phyloP scores from a whole-genome alignment of 1,140 invertebrate genomes.

The Papilio polytes region DNA sequence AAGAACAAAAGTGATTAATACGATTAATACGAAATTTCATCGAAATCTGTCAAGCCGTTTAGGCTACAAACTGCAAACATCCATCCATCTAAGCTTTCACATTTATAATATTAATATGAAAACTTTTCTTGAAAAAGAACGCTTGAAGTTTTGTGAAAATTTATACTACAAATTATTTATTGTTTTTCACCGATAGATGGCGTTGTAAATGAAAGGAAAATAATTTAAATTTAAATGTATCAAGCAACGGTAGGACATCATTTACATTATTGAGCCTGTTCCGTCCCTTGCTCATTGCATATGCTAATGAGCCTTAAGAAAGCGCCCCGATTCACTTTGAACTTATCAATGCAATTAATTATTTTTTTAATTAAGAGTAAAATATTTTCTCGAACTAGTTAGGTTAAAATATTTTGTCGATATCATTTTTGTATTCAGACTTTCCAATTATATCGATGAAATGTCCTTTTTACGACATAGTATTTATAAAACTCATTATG shows the following conservation, averaged over 20 bases:
- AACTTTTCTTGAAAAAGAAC: too few species aligned
- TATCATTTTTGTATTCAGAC: background rate
- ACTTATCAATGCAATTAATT: constrained; percentile 48
- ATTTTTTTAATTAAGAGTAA: constrained; percentile 45
- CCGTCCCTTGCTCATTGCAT: background rate
- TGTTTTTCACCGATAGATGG: background rate
- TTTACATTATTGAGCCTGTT: constrained; percentile 7
- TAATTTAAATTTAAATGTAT: background rate
- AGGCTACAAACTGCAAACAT: too few species aligned
- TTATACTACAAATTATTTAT: background rate
- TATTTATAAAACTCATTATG: background rate
- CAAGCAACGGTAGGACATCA: background rate
- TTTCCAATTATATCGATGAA: constrained; percentile 1
- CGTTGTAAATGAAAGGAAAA: constrained; percentile 1
- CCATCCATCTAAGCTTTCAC: too few species aligned
- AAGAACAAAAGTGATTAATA: too few species aligned
- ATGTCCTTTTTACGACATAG: background rate
- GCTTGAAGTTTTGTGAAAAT: too few species aligned
- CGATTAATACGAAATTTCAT: too few species aligned
- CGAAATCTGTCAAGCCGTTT: too few species aligned
- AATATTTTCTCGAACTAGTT: constrained; percentile 38
- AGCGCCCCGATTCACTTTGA: constrained; percentile 42
- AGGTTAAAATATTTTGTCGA: background rate
- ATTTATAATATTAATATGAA: too few species aligned
- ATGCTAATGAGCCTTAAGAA: constrained; percentile 35